A percentile compares a stretch with the other conserved stretches of the same genome.
These are phyloP conservation scores for Alouatta palliata DNA, from an alignment of 2,113 vertebrate genomes.

Conservation along the genomic window DNA sequence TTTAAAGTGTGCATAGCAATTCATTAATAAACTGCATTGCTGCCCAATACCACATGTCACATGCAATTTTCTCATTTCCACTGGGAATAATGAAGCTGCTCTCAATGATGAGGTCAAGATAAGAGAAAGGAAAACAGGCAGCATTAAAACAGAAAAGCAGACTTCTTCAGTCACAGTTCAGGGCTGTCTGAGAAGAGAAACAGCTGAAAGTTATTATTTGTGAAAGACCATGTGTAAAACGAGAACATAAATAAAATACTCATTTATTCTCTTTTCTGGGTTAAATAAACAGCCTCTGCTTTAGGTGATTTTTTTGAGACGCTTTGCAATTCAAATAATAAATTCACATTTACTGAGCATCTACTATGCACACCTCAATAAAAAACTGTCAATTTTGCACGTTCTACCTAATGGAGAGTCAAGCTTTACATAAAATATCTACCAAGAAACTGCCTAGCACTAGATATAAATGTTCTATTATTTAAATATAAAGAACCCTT, in stretches of 20 bases:
- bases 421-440: neutral
- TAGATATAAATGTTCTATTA: neutral
- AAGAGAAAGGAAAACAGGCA: neutral
- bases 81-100: neutral
- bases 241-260: neutral
- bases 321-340: neutral
- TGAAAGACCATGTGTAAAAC: neutral
- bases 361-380: neutral
- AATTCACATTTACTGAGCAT: constrained; percentile 9
- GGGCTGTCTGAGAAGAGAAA: neutral
- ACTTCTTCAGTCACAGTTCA: neutral
- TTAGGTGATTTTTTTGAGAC: neutral
- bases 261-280: neutral
- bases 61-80: neutral
- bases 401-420: neutral
- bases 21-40: neutral
- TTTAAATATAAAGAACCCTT: neutral
- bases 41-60: neutral
- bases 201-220: neutral
- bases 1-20: neutral
- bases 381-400: neutral
- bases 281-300: neutral
- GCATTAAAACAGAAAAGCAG: neutral
- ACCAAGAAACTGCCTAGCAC: neutral
- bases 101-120: neutral